phyloP scores from a whole-genome alignment of 2,113 vertebrate genomes.

The Blennius ocellaris region DNA sequence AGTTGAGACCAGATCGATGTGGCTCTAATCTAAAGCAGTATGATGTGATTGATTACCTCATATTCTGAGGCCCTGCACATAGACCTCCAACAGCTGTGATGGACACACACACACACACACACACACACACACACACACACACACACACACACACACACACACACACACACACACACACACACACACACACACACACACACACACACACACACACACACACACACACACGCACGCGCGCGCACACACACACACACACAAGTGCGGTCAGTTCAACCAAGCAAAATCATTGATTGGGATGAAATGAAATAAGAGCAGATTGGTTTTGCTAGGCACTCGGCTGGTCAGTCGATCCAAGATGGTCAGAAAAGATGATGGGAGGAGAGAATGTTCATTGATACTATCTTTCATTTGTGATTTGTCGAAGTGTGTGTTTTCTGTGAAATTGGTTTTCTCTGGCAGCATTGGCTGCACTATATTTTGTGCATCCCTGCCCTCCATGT shows the following conservation, averaged over 20 bases:
- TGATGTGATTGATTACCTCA: conserved; percentile 79
- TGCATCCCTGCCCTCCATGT: neutral
- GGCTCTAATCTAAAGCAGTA: conserved; percentile 71
- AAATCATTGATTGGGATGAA: conserved; percentile 63
- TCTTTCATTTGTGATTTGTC: conserved; percentile 59
- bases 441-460: conserved; percentile 49
- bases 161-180: conserved; percentile 27
- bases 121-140: conserved; percentile 6
- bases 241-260: conserved; percentile 25
- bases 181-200: conserved; percentile 2
- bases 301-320: conserved; percentile 74
- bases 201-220: conserved; percentile 26
- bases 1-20: conserved; percentile 73
- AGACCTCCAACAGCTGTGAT: conserved; percentile 52
- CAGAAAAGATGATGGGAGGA: conserved; percentile 71
- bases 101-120: conserved; percentile 24
- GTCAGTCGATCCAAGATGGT: conserved; percentile 50
- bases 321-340: conserved; percentile 52
- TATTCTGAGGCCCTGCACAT: conserved; percentile 61
- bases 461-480: conserved; percentile 24
- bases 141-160: conserved; percentile 27
- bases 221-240: conserved; percentile 5
- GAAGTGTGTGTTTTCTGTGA: conserved; percentile 27
- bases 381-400: conserved; percentile 69
- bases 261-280: conserved; percentile 62